Conservation (phyloP, 1,140 invertebrate genomes). For the Monochamus saltuarius region DNA sequence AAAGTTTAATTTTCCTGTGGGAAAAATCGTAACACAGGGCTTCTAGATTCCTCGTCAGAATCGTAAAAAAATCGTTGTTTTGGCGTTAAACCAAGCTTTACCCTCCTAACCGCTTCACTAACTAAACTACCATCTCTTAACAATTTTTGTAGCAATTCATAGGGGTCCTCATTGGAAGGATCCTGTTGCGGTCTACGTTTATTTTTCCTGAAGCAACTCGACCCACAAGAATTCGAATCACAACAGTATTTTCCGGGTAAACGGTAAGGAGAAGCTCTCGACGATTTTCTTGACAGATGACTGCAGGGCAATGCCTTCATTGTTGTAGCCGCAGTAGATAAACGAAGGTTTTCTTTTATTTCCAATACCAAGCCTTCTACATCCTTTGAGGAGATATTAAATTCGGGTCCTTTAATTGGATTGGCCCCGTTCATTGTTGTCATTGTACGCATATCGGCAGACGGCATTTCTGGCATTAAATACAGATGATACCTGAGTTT, state of each 20-base stretch:
- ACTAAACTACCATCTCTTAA: conserved; percentile 67
- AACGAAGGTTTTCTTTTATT: conserved; percentile 68
- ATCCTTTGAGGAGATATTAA: conserved; percentile 44
- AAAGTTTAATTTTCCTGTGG: conserved; percentile 35
- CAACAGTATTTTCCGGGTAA: conserved; percentile 53
- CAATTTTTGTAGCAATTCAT: conserved; percentile 65
- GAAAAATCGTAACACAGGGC: conserved; percentile 42
- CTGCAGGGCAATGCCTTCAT: conserved; percentile 44
- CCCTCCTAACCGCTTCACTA: conserved; percentile 68
- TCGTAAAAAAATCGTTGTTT: conserved; percentile 57
- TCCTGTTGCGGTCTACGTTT: conserved; percentile 45
- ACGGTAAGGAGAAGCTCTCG: conserved; percentile 62
- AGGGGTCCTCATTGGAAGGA: conserved; percentile 60
- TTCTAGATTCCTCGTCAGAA: conserved; percentile 54
- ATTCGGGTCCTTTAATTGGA: conserved; percentile 34
- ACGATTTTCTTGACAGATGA: conserved; percentile 49
- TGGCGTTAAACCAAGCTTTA: conserved; percentile 57
- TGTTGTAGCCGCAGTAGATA: conserved; percentile 52
- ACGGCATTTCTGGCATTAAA: conserved; percentile 43
- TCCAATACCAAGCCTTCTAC: conserved; percentile 69
- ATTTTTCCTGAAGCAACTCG: conserved; percentile 46
- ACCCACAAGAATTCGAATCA: conserved; percentile 51
- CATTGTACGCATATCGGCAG: conserved; percentile 44
- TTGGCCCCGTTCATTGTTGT: conserved; percentile 28
- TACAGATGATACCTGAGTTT: not conserved